phyloP scores from a whole-genome alignment of 2,113 vertebrate genomes.

The Oreochromis niloticus region DNA sequence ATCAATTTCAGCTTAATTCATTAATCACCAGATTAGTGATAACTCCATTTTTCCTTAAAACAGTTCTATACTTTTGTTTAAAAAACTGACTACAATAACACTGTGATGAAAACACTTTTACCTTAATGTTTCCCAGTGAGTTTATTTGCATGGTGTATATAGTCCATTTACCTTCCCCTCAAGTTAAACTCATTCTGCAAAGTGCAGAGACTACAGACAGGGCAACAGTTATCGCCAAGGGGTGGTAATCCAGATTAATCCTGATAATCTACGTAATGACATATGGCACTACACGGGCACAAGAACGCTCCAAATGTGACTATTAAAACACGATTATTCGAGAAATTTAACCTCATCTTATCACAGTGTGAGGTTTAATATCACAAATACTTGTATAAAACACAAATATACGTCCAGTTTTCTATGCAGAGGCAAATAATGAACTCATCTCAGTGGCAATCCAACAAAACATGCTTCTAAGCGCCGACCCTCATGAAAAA shows the following conservation, averaged over 20 bases:
- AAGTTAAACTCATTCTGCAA: not conserved
- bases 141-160: rapidly evolving
- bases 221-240: not conserved
- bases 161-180: not conserved
- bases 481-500: not conserved
- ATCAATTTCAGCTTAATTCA: rapidly evolving
- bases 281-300: not conserved
- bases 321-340: not conserved
- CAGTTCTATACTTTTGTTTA: rapidly evolving
- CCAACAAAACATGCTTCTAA: not conserved
- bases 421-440: not conserved
- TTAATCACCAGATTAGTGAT: not conserved
- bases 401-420: not conserved
- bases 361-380: not conserved
- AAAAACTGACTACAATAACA: not conserved
- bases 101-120: not conserved
- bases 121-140: not conserved
- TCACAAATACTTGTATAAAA: not conserved
- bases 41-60: not conserved
- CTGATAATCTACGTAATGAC: not conserved
- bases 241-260: not conserved
- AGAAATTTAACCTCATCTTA: not conserved
- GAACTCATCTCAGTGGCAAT: not conserved
- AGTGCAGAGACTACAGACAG: not conserved
- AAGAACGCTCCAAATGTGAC: not conserved